A percentile compares a stretch with the other conserved stretches of the same genome.
Conservation (phyloP, 1,140 invertebrate genomes). For the Halictus rubicundus region DNA sequence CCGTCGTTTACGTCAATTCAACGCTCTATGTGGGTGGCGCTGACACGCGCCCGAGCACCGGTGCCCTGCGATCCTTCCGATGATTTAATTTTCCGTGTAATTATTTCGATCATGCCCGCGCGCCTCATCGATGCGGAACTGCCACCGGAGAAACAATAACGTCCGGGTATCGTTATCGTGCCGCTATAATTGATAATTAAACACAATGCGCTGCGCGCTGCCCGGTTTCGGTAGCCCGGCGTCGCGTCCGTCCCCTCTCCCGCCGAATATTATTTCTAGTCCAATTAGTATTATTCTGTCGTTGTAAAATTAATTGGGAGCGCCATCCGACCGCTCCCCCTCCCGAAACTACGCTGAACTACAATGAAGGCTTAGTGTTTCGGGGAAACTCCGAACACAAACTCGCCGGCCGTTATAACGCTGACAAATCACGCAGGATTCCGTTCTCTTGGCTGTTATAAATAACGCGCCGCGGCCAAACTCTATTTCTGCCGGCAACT, state of each 20-base stretch:
- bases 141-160: constrained; percentile 22
- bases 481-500: not conserved
- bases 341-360: not conserved
- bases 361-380: not conserved
- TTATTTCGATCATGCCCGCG: constrained; percentile 38
- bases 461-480: not conserved
- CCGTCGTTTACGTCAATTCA: constrained; percentile 58
- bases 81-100: constrained; percentile 54
- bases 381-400: constrained; percentile 17
- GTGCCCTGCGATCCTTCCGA: constrained; percentile 10
- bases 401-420: constrained; percentile 15
- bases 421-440: constrained; percentile 17
- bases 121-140: not conserved
- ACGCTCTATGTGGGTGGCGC: constrained; percentile 21
- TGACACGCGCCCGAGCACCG: constrained; percentile 38
- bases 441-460: constrained; percentile 1
- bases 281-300: constrained; percentile 31
- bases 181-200: constrained; percentile 57
- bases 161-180: constrained; percentile 24
- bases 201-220: constrained; percentile 26
- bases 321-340: not conserved
- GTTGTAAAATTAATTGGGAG: constrained; percentile 40
- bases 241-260: not conserved
- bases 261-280: constrained; percentile 34
- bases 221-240: not conserved